phyloP scores from a whole-genome alignment of 2,113 vertebrate genomes.

The Camelus dromedarius region DNA sequence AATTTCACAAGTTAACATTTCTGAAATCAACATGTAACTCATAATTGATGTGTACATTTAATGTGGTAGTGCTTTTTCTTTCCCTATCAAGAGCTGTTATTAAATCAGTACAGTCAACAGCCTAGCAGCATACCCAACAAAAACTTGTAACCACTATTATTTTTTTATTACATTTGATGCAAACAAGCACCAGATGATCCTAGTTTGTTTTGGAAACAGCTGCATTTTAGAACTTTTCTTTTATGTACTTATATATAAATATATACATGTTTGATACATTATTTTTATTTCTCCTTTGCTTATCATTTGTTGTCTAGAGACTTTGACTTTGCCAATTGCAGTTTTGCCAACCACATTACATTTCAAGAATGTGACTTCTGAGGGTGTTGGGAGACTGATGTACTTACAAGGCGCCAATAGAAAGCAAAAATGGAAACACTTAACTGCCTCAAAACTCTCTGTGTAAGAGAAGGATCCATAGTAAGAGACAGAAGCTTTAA shows the following conservation, averaged over 20 bases:
- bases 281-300: not conserved
- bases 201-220: not conserved
- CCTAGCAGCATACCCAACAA: not conserved
- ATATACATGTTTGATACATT: not conserved
- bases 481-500: not conserved
- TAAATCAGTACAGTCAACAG: not conserved
- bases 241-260: not conserved
- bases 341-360: not conserved
- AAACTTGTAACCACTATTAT: not conserved
- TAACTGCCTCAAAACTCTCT: not conserved
- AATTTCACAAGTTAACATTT: conserved; percentile 3
- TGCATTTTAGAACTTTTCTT: conserved; percentile 13
- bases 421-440: conserved; percentile 33
- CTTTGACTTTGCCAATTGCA: not conserved
- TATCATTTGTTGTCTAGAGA: not conserved
- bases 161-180: not conserved
- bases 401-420: not conserved
- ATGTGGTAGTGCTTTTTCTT: not conserved
- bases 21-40: conserved; percentile 37
- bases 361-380: not conserved
- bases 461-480: not conserved
- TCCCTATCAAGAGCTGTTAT: not conserved
- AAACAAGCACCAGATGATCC: conserved; percentile 10
- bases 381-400: not conserved
- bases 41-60: not conserved